Conservation (phyloP, 2,797 vertebrate genomes). For the Heteromormyrus szaboi region DNA sequence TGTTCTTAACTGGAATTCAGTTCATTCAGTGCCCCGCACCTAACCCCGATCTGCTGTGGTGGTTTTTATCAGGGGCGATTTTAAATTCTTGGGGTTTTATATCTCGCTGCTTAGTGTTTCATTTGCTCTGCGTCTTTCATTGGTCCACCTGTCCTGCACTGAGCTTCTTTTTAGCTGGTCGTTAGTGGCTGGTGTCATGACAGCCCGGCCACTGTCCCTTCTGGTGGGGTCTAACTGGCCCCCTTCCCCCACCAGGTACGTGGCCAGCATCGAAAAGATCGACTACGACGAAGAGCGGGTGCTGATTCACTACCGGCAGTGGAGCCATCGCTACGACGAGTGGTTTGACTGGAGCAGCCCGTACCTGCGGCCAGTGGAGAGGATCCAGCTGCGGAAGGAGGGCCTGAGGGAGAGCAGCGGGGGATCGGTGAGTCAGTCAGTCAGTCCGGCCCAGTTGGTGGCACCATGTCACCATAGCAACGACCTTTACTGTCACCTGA, state of each 20-base stretch:
- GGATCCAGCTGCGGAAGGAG: constrained; percentile 82
- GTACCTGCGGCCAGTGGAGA: constrained; percentile 88
- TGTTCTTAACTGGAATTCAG: background rate
- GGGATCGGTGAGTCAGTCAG: constrained; percentile 54
- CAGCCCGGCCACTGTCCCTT: background rate
- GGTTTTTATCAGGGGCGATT: background rate
- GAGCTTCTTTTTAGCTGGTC: background rate
- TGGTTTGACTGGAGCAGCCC: constrained; percentile 99
- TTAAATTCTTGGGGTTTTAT: background rate
- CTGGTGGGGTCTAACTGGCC: background rate
- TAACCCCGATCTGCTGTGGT: background rate
- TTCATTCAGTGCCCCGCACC: background rate
- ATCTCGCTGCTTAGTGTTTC: background rate
- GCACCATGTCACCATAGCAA: background rate
- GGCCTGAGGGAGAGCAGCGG: constrained; percentile 66
- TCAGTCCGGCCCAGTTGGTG: background rate
- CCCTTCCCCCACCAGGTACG: constrained; percentile 67
- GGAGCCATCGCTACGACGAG: constrained; percentile 98
- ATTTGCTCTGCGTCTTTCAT: background rate
- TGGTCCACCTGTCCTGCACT: background rate
- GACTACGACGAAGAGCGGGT: constrained; percentile 95
- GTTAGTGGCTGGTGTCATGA: background rate
- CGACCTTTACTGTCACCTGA: background rate
- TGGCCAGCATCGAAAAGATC: constrained; percentile 94
- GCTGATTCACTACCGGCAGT: constrained; percentile 94